phyloP scores from a whole-genome alignment of 2,797 vertebrate species.

The Clamator glandarius region DNA sequence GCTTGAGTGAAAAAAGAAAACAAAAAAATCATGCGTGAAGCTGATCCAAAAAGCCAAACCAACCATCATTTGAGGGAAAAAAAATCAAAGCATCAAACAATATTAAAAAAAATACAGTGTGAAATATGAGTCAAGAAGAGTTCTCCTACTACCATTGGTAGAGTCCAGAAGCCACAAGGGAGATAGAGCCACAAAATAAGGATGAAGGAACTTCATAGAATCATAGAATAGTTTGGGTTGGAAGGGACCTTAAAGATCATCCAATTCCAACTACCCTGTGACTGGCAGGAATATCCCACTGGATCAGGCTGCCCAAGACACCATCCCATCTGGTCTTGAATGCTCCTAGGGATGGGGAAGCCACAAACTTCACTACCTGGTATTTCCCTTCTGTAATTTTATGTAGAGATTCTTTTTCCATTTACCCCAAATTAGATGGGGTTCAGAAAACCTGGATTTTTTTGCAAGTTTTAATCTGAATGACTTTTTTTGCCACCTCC shows the following conservation, averaged over 20 bases:
- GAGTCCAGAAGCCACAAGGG: neutral
- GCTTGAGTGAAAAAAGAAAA: neutral
- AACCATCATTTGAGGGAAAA: neutral
- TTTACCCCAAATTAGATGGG: neutral
- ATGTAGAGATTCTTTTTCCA: neutral
- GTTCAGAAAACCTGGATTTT: neutral
- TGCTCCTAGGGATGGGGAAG: no score
- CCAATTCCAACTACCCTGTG: no score
- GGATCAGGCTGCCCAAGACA: no score
- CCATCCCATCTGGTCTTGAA: no score
- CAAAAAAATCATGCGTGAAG: neutral
- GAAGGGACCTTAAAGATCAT: no score
- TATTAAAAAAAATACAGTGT: neutral
- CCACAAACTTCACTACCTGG: neutral
- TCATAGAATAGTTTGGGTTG: no score
- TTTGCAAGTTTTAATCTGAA: neutral
- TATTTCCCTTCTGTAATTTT: neutral
- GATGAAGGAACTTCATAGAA: neutral
- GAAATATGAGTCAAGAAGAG: neutral
- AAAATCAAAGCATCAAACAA: neutral
- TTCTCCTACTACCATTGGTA: neutral
- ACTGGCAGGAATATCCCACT: no score
- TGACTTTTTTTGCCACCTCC: fast-evolving
- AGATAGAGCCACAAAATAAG: neutral
- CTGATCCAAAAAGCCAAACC: neutral